A percentile compares a stretch with the other conserved stretches of the same genome.
Conservation (phyloP, 2,888 invertebrate genomes). For the Pandemis cinnamomeana region DNA sequence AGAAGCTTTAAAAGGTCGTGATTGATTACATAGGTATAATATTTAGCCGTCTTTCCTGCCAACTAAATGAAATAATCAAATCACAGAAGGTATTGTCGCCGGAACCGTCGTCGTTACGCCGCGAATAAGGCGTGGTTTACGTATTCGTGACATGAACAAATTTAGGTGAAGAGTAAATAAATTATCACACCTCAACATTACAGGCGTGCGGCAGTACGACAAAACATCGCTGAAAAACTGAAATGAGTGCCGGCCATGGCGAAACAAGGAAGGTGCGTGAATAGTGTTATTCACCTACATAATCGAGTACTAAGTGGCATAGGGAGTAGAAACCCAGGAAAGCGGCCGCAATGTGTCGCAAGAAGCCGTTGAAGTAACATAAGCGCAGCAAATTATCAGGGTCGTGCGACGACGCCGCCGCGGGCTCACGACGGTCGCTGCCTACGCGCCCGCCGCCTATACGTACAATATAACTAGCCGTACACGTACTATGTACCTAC, state of each 20-base stretch:
- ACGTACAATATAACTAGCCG: slow-evolving; percentile 44
- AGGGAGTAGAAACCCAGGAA: slow-evolving; percentile 72
- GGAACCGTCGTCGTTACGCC: slow-evolving; percentile 3
- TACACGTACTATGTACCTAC: slow-evolving; percentile 52
- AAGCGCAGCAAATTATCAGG: slow-evolving; percentile 83
- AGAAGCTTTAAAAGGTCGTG: not conserved
- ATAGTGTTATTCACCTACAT: slow-evolving; percentile 45
- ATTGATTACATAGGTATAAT: not conserved
- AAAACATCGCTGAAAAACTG: slow-evolving; percentile 25
- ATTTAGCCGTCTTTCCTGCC: not conserved
- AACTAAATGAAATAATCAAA: not conserved
- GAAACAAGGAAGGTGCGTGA: slow-evolving; percentile 15
- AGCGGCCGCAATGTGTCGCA: slow-evolving; percentile 73
- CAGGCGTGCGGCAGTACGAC: not conserved
- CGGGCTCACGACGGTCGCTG: slow-evolving; percentile 68
- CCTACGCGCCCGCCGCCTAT: slow-evolving; percentile 71
- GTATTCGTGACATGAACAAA: slow-evolving; percentile 28
- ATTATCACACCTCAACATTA: slow-evolving; percentile 8
- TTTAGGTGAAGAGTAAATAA: slow-evolving; percentile 22
- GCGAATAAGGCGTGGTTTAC: slow-evolving; percentile 16
- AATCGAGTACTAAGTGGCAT: slow-evolving; percentile 53
- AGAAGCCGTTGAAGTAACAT: slow-evolving; percentile 84
- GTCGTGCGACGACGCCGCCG: slow-evolving; percentile 75
- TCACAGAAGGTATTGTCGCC: not conserved
- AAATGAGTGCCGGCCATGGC: slow-evolving; percentile 25